Evolutionary conservation across 2,888 invertebrate species (phyloP).

Genomic region (Hyposoter didymator): DNA sequence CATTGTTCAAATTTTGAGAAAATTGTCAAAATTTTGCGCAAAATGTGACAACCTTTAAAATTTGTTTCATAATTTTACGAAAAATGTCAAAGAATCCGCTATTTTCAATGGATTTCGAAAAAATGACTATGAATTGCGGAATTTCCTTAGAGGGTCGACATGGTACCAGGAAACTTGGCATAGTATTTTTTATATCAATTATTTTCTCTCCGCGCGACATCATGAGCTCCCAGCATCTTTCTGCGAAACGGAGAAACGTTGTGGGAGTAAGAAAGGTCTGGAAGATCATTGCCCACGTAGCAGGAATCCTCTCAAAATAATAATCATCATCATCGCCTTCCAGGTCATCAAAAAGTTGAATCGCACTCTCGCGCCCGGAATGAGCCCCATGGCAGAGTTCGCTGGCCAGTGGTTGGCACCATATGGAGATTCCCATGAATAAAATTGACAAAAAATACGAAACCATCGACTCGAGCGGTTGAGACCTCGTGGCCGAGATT

Average conservation of each 20-base stretch:
- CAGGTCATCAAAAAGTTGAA: slow-evolving; percentile 30
- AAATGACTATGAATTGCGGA: too few species aligned
- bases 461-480: slow-evolving; percentile 3
- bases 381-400: slow-evolving; percentile 6
- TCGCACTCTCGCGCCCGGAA: slow-evolving; percentile 7
- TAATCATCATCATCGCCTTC: slow-evolving; percentile 24
- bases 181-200: too few species aligned
- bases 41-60: too few species aligned
- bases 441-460: slow-evolving; percentile 27
- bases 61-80: too few species aligned
- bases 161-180: too few species aligned
- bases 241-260: background rate
- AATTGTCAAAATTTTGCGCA: too few species aligned
- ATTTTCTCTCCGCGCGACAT: too few species aligned
- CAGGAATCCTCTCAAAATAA: slow-evolving; percentile 22
- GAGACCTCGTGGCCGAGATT: slow-evolving; percentile 38
- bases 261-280: slow-evolving; percentile 19
- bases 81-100: too few species aligned
- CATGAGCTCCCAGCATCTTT: slow-evolving; percentile 21
- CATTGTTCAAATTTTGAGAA: too few species aligned
- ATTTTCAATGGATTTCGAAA: too few species aligned
- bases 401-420: slow-evolving; percentile 4
- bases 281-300: slow-evolving; percentile 31
- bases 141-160: too few species aligned
- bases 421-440: slow-evolving; percentile 46